Percentiles rank a stretch among this genome's conserved stretches.
Evolutionary conservation across 1,140 invertebrate species (phyloP).

Genomic region (Amyelois transitella): DNA sequence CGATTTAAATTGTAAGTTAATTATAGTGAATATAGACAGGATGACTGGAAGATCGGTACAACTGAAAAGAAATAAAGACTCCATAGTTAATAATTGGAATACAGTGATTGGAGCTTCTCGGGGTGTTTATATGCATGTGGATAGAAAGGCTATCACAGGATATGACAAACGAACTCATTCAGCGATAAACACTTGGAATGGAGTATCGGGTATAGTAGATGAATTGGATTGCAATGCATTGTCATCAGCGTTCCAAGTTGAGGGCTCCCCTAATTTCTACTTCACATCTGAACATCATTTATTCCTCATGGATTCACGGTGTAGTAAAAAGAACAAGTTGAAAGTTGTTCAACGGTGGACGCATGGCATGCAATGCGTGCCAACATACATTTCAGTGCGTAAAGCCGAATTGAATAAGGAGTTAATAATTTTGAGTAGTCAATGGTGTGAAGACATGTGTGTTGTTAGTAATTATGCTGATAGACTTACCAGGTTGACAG

Average conservation of each 20-base stretch:
- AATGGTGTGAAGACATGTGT: slow-evolving; percentile 63
- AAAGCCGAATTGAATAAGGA: slow-evolving; percentile 45
- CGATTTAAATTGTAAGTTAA: slow-evolving; percentile 40
- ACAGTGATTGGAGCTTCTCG: slow-evolving; percentile 38
- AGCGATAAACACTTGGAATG: slow-evolving; percentile 28
- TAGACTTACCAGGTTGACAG: slow-evolving; percentile 19
- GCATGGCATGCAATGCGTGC: slow-evolving; percentile 51
- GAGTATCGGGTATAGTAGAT: slow-evolving; percentile 37
- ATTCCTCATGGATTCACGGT: slow-evolving; percentile 51
- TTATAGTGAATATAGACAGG: slow-evolving; percentile 55
- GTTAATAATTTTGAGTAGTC: slow-evolving; percentile 48
- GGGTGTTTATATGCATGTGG: slow-evolving; percentile 37
- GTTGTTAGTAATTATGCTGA: slow-evolving; percentile 42
- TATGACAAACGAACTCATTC: slow-evolving; percentile 55
- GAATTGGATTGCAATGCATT: slow-evolving; percentile 48
- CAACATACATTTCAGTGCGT: slow-evolving; percentile 42
- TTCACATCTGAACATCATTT: slow-evolving; percentile 54
- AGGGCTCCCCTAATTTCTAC: slow-evolving; percentile 33
- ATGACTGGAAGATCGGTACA: slow-evolving; percentile 40
- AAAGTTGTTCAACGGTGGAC: slow-evolving; percentile 50
- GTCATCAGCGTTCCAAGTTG: slow-evolving; percentile 33
- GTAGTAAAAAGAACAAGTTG: slow-evolving; percentile 21
- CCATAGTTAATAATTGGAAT: slow-evolving; percentile 51
- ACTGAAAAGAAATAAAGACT: slow-evolving; percentile 25
- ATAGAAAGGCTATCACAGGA: slow-evolving; percentile 32